Evolutionary conservation across 2,113 vertebrate genomes (phyloP).

Genomic region (Notarius lentiginosus): DNA sequence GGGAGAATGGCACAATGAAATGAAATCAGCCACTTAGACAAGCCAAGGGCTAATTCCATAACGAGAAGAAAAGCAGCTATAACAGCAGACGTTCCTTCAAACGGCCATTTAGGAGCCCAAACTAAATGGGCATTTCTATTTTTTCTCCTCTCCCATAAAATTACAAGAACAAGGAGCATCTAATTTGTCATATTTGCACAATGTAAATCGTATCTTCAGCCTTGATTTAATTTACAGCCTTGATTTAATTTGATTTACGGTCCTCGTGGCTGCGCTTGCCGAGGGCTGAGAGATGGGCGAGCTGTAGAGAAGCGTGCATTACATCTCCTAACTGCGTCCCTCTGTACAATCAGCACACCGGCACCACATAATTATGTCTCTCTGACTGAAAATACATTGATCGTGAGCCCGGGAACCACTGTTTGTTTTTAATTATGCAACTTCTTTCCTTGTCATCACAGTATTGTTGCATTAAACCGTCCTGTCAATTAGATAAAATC

Average conservation of each 20-base stretch:
- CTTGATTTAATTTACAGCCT: conserved; percentile 39
- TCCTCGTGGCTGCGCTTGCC: not conserved
- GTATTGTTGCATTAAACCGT: not conserved
- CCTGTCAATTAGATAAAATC: not conserved
- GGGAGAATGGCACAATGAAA: not conserved
- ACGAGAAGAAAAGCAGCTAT: not conserved
- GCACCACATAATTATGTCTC: not conserved
- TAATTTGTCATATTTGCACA: conserved; percentile 43
- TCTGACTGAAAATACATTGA: not conserved
- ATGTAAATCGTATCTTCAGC: conserved; percentile 38
- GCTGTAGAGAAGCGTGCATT: not conserved
- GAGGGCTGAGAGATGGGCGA: conserved; percentile 12
- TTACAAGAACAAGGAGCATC: conserved; percentile 9
- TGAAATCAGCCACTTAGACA: not conserved
- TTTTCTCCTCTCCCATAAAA: not conserved
- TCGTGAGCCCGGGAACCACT: not conserved
- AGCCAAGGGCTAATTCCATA: conserved; percentile 11
- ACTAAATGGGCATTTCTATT: conserved; percentile 19
- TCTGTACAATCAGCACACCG: not conserved
- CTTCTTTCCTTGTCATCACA: not conserved
- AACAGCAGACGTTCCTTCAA: conserved; percentile 22
- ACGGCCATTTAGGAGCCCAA: conserved; percentile 16
- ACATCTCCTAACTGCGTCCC: not conserved
- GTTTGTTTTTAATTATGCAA: not conserved
- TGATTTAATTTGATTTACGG: conserved; percentile 38